These are phyloP conservation scores for Percopsis transmontana DNA, from an alignment of 2,113 vertebrate species.

Conservation along the genomic window DNA sequence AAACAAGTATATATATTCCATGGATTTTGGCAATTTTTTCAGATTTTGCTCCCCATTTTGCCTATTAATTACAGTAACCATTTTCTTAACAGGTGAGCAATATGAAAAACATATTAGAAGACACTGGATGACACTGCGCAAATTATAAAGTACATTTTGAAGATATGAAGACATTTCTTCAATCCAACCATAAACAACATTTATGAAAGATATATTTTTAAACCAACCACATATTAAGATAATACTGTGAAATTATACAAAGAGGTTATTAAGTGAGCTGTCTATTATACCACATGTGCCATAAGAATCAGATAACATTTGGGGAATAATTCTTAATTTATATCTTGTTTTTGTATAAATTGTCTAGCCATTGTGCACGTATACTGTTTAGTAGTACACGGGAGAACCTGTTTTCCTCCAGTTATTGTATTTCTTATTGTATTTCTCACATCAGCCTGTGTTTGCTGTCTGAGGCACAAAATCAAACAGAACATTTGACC, in stretches of 20 bases:
- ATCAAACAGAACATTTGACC: conserved; percentile 10
- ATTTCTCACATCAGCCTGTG: background rate
- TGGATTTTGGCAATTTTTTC: background rate
- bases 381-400: conserved; percentile 23
- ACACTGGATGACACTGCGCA: conserved; percentile 56
- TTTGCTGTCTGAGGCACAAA: conserved; percentile 35
- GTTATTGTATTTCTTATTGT: background rate
- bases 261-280: conserved; percentile 89
- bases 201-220: conserved; percentile 94
- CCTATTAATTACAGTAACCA: background rate
- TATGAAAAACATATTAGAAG: conserved; percentile 58
- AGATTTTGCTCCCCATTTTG: background rate
- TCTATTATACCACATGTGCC: conserved; percentile 98
- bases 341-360: conserved; percentile 48
- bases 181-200: conserved; percentile 68
- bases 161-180: conserved; percentile 44
- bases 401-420: conserved; percentile 25
- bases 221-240: conserved; percentile 90
- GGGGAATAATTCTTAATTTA: conserved; percentile 69
- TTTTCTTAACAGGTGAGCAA: conserved; percentile 54
- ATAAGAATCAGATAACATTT: conserved; percentile 84
- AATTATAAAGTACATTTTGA: conserved; percentile 39
- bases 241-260: conserved; percentile 97
- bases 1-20: no score
- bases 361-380: conserved; percentile 39